Evolutionary conservation across 2,888 invertebrate genomes (phyloP), one percentile per base, ranked within the genome.

Genomic region (Penaeus monodon): DNA sequence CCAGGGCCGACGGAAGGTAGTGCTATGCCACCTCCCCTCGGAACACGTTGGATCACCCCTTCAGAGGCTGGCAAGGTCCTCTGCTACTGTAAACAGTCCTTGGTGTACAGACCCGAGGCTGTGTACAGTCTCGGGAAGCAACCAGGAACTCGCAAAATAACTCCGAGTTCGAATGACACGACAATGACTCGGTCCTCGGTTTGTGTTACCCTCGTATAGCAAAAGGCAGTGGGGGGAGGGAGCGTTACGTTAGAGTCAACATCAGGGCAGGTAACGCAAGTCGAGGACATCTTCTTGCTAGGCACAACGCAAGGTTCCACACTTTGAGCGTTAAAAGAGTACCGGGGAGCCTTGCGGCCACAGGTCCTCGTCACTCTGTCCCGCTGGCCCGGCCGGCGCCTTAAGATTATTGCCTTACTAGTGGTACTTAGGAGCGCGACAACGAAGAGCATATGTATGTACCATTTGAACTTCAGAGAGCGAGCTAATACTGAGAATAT

Each of bases 391-490:
- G 76, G 68, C 82, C 77, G 63, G 66, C 63, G 57, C 86, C 89
- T 90, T 90, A 90, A 84, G 57, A 38, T 70, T 90, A 90, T 74
- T 33, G 44, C 81, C 89, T 90, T 90, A 90, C 89, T 86, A 84
- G 86, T 90, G 88, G 78, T 86, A 84, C 83, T 88, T 86, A 86
- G 88, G 73, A 80, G 87, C 82, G 83, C 82, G 82, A 83, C 65
- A 87, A 87, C 87, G 87, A 87, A 79, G 83, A 88, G 76, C 66
- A 89, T 87, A 89, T 76, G 79, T 81, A 89, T 85, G 85, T 96
- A 98, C 98, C 98, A 98, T 98, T 95, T 97, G 96, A 94, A 98
- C 98, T 96, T 98, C 98, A 94, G 97, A 98, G 94, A 98, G 97
- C 94, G 97, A 97, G 95, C 97, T 97, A 95, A 98, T 98, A 94